Base-by-base conservation (phyloP, 2,797 vertebrate species). In the Anguilla anguilla region DNA sequence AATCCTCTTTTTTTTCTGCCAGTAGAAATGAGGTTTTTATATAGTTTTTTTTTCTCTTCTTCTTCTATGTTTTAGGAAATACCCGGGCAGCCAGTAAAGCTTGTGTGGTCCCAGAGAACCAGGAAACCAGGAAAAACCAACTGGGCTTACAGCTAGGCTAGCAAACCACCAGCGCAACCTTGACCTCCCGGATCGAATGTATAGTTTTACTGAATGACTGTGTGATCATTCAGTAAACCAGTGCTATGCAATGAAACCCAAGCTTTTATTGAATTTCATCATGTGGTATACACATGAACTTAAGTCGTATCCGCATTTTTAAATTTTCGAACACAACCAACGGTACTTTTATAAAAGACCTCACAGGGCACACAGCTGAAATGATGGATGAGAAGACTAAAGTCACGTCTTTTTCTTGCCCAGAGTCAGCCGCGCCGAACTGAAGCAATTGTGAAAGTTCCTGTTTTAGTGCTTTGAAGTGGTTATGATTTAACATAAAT, bases 381-480 rank as follows among this genome's bases (percentile, higher is more conserved):
- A 49, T 6, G 43, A 46, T 43, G 74, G 35, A 22, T 43, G 74
- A 43, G 74, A 46, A 22, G 3, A 57, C n/a, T 15, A 31, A 28
- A 35, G 69, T 0, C 6, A 28, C 15, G 15, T 39, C 15, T 22
- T 17, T 49, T 22, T 25, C 43, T 25, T 9, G 1, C 15, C 39
- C 43, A 13, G 0, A 46, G 7, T 81, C 43, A 13, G 35, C 35
- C 35, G 4, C 2, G 69, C 11, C 69, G 13, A 31, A 10, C 2
- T 46, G 74, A 46, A 19, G 74, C 35, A 22, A 22, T 19, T 49
- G 43, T 25, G 77, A 19, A 43, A 49, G 43, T 81, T 49, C 43
- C 77, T 81, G 43, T 81, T 81, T 81, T 11, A 39, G 15, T 77
- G 72, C 72, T 6, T 77, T 77, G 72, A 77, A 43, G 72, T 77